phyloP scores from a whole-genome alignment of 2,888 invertebrate genomes.

The Leuctra nigra region DNA sequence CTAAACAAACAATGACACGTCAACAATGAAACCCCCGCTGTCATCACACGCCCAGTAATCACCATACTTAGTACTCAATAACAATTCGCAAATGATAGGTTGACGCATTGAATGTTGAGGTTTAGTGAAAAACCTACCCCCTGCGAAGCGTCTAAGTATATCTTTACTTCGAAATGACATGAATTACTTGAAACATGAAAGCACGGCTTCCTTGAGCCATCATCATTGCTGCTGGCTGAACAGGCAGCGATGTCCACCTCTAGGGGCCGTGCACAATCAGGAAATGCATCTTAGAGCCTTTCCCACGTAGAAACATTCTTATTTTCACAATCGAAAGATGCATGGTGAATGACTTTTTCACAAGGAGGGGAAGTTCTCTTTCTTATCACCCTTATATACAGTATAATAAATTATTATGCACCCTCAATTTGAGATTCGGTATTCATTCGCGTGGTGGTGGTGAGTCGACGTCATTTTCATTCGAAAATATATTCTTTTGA shows the following conservation, averaged over 20 bases:
- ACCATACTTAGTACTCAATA: too few relatives aligned
- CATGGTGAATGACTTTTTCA: conserved; percentile 19
- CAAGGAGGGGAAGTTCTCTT: conserved; percentile 21
- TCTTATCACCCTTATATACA: conserved; percentile 8
- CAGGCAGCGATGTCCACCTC: background rate
- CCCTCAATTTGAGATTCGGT: conserved; percentile 8
- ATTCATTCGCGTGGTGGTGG: conserved; percentile 14
- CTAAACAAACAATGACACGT: too few relatives aligned
- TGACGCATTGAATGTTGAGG: too few relatives aligned
- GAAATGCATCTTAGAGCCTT: conserved; percentile 1
- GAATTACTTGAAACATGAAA: background rate
- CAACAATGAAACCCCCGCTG: too few relatives aligned
- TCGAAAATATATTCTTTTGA: conserved; percentile 15
- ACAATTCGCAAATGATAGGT: too few relatives aligned
- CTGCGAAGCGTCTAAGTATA: too few relatives aligned
- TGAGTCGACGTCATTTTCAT: conserved; percentile 5
- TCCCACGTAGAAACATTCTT: conserved; percentile 14
- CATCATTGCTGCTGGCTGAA: background rate
- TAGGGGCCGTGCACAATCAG: background rate
- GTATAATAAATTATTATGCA: conserved; percentile 6
- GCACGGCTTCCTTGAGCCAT: background rate
- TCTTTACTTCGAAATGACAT: background rate
- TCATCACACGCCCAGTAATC: too few relatives aligned
- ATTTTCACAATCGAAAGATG: conserved; percentile 1
- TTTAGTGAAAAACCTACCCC: too few relatives aligned